Evolutionary conservation across 1,140 invertebrate species (phyloP), one percentile per base, ranked within the genome.

Genomic region (Phthorimaea operculella): DNA sequence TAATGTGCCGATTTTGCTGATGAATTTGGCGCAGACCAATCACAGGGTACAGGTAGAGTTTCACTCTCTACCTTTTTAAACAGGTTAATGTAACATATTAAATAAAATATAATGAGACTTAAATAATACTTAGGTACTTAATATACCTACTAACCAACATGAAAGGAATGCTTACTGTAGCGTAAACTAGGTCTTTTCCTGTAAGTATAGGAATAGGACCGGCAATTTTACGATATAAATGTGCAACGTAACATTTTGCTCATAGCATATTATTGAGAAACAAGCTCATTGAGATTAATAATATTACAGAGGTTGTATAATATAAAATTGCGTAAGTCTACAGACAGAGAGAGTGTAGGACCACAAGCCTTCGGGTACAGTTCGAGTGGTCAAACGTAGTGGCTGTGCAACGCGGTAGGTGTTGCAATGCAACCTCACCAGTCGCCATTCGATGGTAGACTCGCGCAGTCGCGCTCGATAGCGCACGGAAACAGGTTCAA

Each of bases 381-480:
- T 15, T 47, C 64, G 60, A 56, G 53, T 14, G 44, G 21, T 48
- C 55, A 44, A 33, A 53, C 21, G 61, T 57, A 51, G 62, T 58
- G 60, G 59, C 66, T 58, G 67, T 81, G 72, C 68, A 72, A 47
- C 12, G 11, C 44, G 36, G 36, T n/a, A 9, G n/a, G 44, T 47
- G 44, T 5, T 47, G 44, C 44, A 47, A 47, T 42, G 11, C 44
- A 15, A 15, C 11, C 44, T 47, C 16, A 14, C 69, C 78, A 83
- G 80, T 83, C 72, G 72, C 72, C 74, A 78, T 54, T 70, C 60
- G 63, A 63, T 76, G 74, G 77, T 74, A 62, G 76, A 66, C 75
- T 79, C 74, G 78, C 62, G 72, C 73, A 62, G 75, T 70, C 78
- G 81, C 55, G 17, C 60, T 65, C 63, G 42, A 15, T 15, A 17